These are phyloP conservation scores for Eristalinus sepulchralis DNA, from an alignment of 2,888 invertebrate species.

Conservation along the genomic window DNA sequence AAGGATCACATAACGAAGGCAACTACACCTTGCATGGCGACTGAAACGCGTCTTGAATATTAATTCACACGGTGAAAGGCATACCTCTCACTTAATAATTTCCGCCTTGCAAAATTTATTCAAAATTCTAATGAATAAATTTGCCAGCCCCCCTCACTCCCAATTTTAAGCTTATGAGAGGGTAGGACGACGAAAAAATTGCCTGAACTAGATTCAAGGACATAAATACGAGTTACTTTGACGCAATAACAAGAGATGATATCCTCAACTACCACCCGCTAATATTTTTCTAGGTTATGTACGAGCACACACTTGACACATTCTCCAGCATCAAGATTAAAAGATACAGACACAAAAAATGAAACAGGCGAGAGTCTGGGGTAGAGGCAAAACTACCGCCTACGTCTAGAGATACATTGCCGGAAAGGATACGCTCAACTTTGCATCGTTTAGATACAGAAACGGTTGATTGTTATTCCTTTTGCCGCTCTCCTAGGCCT, in stretches of 20 bases:
- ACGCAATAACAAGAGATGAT: not conserved
- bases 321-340: not conserved
- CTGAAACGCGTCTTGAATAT: slow-evolving; percentile 48
- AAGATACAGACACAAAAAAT: not conserved
- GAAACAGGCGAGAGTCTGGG: not conserved
- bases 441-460: not conserved
- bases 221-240: slow-evolving; percentile 1
- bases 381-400: not conserved
- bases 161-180: not conserved
- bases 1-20: not conserved
- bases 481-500: not conserved
- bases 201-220: not conserved
- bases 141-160: not conserved
- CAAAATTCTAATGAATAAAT: slow-evolving; percentile 33
- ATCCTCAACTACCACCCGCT: not conserved
- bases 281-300: not conserved
- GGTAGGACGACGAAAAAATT: not conserved
- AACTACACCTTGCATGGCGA: not conserved
- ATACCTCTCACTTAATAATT: slow-evolving; percentile 51
- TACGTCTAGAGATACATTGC: not conserved
- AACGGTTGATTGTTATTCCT: not conserved
- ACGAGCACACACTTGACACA: not conserved
- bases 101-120: slow-evolving; percentile 32
- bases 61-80: slow-evolving; percentile 40
- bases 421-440: not conserved